Evolutionary conservation across 2,113 vertebrate species (phyloP).

Genomic region (Hypanus sabinus): DNA sequence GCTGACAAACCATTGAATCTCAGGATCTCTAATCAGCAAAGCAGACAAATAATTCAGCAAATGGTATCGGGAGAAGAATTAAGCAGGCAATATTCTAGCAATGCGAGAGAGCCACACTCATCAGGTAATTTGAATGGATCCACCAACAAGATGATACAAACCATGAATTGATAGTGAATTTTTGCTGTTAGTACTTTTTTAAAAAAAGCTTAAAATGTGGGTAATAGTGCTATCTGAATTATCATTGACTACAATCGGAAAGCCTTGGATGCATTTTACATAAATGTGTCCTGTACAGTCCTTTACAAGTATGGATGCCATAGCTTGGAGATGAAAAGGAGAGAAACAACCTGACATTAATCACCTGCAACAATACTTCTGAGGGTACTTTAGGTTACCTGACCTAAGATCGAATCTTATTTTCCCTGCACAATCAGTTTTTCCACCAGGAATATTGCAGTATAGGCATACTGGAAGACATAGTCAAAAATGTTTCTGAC

Average conservation of each 20-base stretch:
- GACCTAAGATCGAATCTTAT: neutral
- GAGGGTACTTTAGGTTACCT: neutral
- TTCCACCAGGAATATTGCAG: neutral
- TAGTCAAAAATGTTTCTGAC: neutral
- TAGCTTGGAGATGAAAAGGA: neutral
- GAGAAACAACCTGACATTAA: neutral
- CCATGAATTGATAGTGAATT: neutral
- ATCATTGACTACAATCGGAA: neutral
- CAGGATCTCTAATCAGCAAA: conserved; percentile 64
- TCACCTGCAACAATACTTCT: neutral
- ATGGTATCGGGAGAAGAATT: conserved; percentile 58
- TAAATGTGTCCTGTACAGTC: neutral
- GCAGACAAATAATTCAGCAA: conserved; percentile 50
- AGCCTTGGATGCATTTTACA: neutral
- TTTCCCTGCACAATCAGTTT: neutral
- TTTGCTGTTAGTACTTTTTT: neutral
- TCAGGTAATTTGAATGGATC: conserved; percentile 51
- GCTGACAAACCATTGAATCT: conserved; percentile 83
- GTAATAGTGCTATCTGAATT: neutral
- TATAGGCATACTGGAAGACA: too few relatives aligned
- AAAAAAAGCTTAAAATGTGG: too few relatives aligned
- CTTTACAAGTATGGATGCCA: neutral
- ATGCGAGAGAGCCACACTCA: conserved; percentile 67
- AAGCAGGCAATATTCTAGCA: conserved; percentile 67
- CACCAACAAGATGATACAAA: neutral